Evolutionary conservation across 2,888 invertebrate species (phyloP), one percentile per base, ranked within the genome.

Genomic region (Drosophila borborema): DNA sequence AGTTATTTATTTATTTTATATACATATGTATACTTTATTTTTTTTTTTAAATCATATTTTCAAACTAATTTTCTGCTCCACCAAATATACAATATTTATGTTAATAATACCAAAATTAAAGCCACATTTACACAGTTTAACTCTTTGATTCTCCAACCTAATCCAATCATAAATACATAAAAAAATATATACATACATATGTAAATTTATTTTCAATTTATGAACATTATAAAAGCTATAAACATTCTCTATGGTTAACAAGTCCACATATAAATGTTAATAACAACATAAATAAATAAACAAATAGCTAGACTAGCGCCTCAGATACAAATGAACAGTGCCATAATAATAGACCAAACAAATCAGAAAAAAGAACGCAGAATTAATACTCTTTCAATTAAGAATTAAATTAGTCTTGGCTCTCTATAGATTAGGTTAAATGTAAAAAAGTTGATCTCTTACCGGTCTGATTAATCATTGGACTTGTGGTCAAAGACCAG

Each of bases 231-330:
- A 49, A 31, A 58, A 59, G 54, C 46, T 64, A 62, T 65, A 59
- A 72, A 59, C 59, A 45, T 51, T 59, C 53, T 38, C 64, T 63
- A 48, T 54, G 46, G 53, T 34, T 54, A 74, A 49, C 72, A 64
- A 64, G 70, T 74, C 59, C 60, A 51, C 55, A 53, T 60, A 77
- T 66, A 80, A 80, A 86, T 80, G 66, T 71, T 70, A 75, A 80
- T 64, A 72, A 67, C 61, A 69, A 64, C 62, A 68, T 67, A 65
- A 69, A 72, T 69, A 69, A 64, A 64, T 53, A 74, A 68, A 64
- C 38, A 58, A 48, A 74, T 59, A 58, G 71, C 64, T 60, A 64
- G 58, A 58, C 63, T 72, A 81, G 88, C 86, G 86, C 88, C 86
- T 76, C 51, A 64, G 71, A 76, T 66, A 62, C 69, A 55, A 55